phyloP scores from a whole-genome alignment of 2,797 vertebrate genomes.

The Manis javanica region DNA sequence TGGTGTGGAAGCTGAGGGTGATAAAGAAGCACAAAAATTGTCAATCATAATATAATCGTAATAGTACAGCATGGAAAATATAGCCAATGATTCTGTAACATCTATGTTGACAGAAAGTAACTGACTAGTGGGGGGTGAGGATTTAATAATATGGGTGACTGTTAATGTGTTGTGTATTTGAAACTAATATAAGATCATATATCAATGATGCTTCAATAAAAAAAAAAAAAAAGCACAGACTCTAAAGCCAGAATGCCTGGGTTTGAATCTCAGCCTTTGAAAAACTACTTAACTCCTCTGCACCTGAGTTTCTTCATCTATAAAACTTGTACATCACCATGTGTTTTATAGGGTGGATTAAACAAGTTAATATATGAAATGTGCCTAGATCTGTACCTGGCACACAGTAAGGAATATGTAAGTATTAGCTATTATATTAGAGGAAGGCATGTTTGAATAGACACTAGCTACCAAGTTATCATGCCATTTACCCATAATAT shows the following conservation, averaged over 20 bases:
- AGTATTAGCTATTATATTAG: background rate
- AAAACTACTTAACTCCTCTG: background rate
- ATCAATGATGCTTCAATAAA: too few species aligned
- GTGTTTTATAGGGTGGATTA: background rate
- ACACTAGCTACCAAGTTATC: background rate
- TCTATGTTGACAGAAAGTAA: too few species aligned
- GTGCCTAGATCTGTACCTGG: background rate
- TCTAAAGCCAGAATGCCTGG: background rate
- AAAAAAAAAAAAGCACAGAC: background rate
- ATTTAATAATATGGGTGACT: too few species aligned
- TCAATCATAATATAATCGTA: too few species aligned
- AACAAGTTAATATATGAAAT: background rate
- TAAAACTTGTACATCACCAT: background rate
- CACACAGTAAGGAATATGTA: background rate
- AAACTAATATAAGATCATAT: too few species aligned
- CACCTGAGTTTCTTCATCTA: conserved; percentile 11
- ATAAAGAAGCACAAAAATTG: too few species aligned
- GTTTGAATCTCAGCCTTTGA: background rate
- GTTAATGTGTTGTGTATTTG: too few species aligned
- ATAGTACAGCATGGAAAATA: too few species aligned
- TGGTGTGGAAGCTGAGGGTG: too few species aligned
- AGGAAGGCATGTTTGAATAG: conserved; percentile 4
- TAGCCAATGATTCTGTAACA: too few species aligned
- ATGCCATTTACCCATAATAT: conserved; percentile 6
- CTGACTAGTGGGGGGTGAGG: too few species aligned